Conservation (phyloP, 2,113 vertebrate species). For the Sphyrna mokarran region DNA sequence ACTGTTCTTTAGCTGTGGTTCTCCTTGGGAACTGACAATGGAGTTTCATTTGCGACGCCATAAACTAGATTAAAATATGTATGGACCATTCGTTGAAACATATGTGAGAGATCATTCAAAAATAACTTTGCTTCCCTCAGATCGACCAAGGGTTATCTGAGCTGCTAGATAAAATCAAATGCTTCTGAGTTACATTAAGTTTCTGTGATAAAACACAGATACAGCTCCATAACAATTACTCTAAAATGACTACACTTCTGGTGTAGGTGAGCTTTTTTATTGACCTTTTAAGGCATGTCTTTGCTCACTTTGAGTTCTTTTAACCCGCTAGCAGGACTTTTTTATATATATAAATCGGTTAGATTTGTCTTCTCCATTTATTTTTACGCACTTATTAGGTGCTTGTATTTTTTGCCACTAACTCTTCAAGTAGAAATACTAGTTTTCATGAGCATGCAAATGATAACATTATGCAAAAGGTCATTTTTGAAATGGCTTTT, state of each 20-base stretch:
- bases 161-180: not conserved
- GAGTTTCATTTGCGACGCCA: not conserved
- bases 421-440: not conserved
- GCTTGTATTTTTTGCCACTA: not conserved
- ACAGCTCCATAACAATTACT: not conserved
- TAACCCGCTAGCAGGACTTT: not conserved
- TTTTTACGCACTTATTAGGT: not conserved
- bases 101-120: not conserved
- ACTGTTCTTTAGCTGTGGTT: not conserved
- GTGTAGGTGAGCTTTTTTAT: not conserved
- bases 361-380: not conserved
- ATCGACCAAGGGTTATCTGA: not conserved
- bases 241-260: not conserved
- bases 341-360: not conserved
- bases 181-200: not conserved
- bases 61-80: not conserved
- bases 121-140: not conserved
- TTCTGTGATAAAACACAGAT: not conserved
- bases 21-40: not conserved
- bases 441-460: no score
- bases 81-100: not conserved
- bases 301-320: not conserved
- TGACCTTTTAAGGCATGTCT: not conserved
- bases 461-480: not conserved
- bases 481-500: not conserved